A percentile compares a stretch with the other conserved stretches of the same genome.
Conservation (phyloP, 2,888 invertebrate species). For the Omphaloscelis lunosa region DNA sequence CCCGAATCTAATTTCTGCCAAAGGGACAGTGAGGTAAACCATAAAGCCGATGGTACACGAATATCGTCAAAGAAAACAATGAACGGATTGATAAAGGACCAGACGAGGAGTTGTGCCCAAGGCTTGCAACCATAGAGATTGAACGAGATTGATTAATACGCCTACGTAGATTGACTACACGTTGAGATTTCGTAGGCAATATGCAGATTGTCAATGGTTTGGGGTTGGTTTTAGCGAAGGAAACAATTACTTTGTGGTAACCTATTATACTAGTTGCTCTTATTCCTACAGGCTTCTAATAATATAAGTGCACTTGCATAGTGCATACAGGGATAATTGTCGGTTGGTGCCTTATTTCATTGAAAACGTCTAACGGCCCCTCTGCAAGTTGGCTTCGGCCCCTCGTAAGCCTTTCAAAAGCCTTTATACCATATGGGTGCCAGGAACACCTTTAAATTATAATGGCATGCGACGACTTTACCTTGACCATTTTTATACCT, state of each 20-base stretch:
- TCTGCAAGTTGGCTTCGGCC: not conserved
- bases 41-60: slow-evolving; percentile 16
- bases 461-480: too few relatives aligned
- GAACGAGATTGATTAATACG: slow-evolving; percentile 37
- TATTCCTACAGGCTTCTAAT: not conserved
- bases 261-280: not conserved
- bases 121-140: slow-evolving; percentile 14
- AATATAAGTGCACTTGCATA: not conserved
- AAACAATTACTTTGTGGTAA: not conserved
- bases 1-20: slow-evolving; percentile 3
- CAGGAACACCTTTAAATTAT: too few relatives aligned
- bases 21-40: slow-evolving; percentile 11
- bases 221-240: not conserved
- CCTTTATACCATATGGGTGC: too few relatives aligned
- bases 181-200: slow-evolving; percentile 15
- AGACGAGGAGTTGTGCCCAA: slow-evolving; percentile 3
- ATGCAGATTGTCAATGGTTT: slow-evolving; percentile 8
- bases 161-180: slow-evolving; percentile 15
- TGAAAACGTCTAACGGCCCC: not conserved
- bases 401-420: not conserved
- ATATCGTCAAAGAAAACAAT: slow-evolving; percentile 52
- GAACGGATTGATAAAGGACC: slow-evolving; percentile 36
- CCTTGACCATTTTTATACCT: too few relatives aligned
- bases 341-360: not conserved
- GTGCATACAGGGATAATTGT: not conserved